phyloP scores from a whole-genome alignment of 1,140 invertebrate species.

The Lepidurus apus region DNA sequence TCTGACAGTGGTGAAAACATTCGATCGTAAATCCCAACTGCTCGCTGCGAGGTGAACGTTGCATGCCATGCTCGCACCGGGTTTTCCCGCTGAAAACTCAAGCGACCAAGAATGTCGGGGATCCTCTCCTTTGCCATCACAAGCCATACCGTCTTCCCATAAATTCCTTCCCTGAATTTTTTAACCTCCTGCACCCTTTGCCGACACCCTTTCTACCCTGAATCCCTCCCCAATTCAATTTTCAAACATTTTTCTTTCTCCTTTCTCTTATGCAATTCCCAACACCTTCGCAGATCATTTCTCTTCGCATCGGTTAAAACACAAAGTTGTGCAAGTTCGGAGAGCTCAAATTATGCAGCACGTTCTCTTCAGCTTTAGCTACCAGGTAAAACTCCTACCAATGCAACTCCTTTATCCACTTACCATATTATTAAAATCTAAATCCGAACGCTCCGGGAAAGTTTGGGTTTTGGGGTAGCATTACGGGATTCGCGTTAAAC shows the following conservation, averaged over 20 bases:
- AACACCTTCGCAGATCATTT: not conserved
- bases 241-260: not conserved
- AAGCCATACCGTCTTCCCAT: conserved; percentile 20
- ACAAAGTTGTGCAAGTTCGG: not conserved
- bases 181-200: conserved; percentile 1
- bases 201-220: not conserved
- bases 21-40: not conserved
- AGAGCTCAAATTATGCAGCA: conserved; percentile 9
- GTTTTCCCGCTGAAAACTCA: not conserved
- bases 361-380: not conserved
- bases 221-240: not conserved
- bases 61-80: conserved; percentile 17
- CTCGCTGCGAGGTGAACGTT: not conserved
- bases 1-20: conserved; percentile 12
- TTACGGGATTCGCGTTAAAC: no score
- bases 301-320: not conserved
- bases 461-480: no score
- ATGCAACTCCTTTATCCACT: not conserved
- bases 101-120: not conserved
- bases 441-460: not conserved
- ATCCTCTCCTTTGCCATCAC: not conserved
- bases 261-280: not conserved
- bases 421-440: conserved; percentile 6
- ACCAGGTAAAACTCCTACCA: not conserved
- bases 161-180: conserved; percentile 10